Evolutionary conservation across 1,140 invertebrate species (phyloP), one percentile per base, ranked within the genome.

Genomic region (Lucilia cuprina): DNA sequence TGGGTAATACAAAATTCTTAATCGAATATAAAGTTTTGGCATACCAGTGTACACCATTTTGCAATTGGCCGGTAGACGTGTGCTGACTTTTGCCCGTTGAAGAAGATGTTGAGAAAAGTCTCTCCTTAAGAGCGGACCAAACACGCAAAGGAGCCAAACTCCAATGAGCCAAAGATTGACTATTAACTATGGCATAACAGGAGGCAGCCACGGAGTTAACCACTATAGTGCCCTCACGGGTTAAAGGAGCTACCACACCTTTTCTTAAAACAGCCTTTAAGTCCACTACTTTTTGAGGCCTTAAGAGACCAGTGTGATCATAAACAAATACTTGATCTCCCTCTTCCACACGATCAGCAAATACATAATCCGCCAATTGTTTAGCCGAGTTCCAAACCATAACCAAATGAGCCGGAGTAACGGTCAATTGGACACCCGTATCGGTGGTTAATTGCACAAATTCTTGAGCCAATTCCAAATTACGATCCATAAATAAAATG

Each of bases 191-290:
- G 0, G 98, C 98, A 92, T 99, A 99, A 91, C 98, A 99, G 0
- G 98, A 99, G 2, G 96, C 96, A 1, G 98, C 93, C 5, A 98
- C 95, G 84, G 96, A 95, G 90, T 99, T 95, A 1, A 99, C 96
- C 34, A 99, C 93, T 13, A 99, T 92, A 34, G 96, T 99, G 0
- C 98, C 98, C 12, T 90, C 93, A 19, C 91, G 91, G 0, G 98
- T 99, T 14, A 99, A 92, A 0, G 98, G 98, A 1, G 98, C 98
- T 88, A 94, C 98, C 2, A 98, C 95, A 10, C 98, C 98, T 47
- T 91, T 91, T 21, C 93, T 92, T 1, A 93, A 89, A 12, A 94
- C 92, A 17, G 93, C 90, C 25, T 92, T 92, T 1, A 95, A 92
- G 0, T 91, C 89, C 0, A 94, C 89, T 0, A 99, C 95, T 85